A percentile compares a stretch with the other conserved stretches of the same genome.
Conservation (phyloP, 2,797 vertebrate species). For the Pristis pectinata region DNA sequence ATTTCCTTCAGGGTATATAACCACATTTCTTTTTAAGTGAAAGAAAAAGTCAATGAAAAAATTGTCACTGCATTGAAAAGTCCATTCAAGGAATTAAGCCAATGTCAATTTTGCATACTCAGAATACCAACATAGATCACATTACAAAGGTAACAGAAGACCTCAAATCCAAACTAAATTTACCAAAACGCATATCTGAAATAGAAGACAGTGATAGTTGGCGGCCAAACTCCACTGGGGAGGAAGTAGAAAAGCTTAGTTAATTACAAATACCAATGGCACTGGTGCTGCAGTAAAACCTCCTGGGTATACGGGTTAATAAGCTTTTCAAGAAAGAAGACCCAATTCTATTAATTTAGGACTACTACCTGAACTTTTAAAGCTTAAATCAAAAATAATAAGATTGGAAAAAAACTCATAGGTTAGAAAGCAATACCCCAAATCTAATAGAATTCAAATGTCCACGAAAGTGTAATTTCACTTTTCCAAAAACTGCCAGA, state of each 20-base stretch:
- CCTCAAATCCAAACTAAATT: neutral
- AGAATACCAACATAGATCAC: neutral
- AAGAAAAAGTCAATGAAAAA: neutral
- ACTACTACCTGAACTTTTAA: conserved; percentile 30
- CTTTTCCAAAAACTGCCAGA: conserved; percentile 20
- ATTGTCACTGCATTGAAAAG: neutral
- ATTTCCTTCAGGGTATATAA: neutral
- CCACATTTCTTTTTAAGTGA: neutral
- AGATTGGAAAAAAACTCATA: neutral
- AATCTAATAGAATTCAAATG: conserved; percentile 36
- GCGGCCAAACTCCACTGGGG: neutral
- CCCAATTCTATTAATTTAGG: neutral
- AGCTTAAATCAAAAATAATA: conserved; percentile 28
- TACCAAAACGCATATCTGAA: neutral
- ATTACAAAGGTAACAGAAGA: neutral
- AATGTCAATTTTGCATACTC: neutral
- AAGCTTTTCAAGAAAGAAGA: neutral
- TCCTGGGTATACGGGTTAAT: neutral
- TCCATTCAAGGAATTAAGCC: neutral
- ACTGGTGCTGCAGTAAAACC: neutral
- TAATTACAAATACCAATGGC: neutral
- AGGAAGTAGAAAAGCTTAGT: neutral
- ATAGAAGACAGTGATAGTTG: neutral
- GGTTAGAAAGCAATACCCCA: conserved; percentile 34
- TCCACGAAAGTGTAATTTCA: conserved; percentile 18